Conservation (phyloP, 2,797 vertebrate genomes). For the Falco columbarius region DNA sequence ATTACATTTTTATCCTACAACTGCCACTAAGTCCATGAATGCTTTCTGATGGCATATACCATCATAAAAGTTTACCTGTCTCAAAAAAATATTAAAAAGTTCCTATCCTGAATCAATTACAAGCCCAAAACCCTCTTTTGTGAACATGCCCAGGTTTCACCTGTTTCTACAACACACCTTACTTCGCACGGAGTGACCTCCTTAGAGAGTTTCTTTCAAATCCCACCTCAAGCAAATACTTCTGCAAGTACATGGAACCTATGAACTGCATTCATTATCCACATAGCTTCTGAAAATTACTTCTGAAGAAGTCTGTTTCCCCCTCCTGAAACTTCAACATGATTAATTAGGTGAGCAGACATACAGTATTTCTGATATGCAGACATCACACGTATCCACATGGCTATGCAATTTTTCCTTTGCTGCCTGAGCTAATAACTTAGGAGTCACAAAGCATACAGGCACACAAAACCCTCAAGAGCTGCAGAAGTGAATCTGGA, state of each 20-base stretch:
- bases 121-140: background rate
- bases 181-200: background rate
- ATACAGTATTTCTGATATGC: background rate
- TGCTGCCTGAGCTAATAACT: rapidly evolving
- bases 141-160: background rate
- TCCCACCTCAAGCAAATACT: background rate
- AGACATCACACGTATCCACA: background rate
- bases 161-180: background rate
- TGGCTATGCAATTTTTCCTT: background rate
- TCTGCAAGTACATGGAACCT: background rate
- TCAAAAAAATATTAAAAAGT: background rate
- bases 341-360: background rate
- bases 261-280: background rate
- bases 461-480: background rate
- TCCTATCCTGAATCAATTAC: background rate
- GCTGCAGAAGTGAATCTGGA: background rate
- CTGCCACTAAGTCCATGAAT: background rate
- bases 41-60: background rate
- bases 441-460: background rate
- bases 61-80: background rate
- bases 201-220: background rate
- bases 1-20: background rate
- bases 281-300: background rate
- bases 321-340: background rate
- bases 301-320: background rate